Evolutionary conservation across 92 coral and sea anemone species (phyloP).

Genomic region (Phymanthus crucifer): DNA sequence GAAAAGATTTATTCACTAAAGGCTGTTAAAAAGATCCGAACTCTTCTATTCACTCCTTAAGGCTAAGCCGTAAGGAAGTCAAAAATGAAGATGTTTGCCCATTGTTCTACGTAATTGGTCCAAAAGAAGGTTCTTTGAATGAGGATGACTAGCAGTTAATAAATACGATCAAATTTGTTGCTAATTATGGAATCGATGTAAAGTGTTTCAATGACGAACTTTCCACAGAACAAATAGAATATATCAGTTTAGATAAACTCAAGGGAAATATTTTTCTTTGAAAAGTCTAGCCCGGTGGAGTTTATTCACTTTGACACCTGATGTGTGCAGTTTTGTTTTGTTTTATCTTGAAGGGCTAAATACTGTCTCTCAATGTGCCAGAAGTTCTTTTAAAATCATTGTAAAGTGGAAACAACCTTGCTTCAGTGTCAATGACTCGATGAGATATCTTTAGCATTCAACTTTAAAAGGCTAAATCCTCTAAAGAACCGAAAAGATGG

Average conservation of each 20-base stretch:
- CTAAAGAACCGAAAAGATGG: conserved; percentile 13
- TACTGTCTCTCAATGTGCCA: conserved; percentile 30
- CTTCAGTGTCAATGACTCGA: not conserved
- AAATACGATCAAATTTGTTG: conserved; percentile 17
- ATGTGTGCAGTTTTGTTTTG: conserved; percentile 17
- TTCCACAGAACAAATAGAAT: conserved; percentile 11
- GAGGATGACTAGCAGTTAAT: not conserved
- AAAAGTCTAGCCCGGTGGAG: conserved; percentile 15
- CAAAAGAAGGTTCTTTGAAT: conserved; percentile 13
- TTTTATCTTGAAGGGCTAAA: conserved; percentile 28
- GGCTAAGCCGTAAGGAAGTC: conserved; percentile 23
- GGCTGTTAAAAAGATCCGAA: conserved; percentile 27
- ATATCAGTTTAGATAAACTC: conserved; percentile 14
- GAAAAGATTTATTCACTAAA: conserved; percentile 17
- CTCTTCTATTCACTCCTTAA: conserved; percentile 21
- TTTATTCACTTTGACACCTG: conserved; percentile 45
- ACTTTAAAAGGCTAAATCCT: conserved; percentile 5
- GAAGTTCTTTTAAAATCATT: conserved; percentile 5
- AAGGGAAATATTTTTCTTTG: conserved; percentile 25
- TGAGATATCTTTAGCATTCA: conserved; percentile 5
- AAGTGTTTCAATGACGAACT: conserved; percentile 11
- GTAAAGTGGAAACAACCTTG: conserved; percentile 7
- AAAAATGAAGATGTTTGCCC: conserved; percentile 27
- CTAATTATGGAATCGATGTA: conserved; percentile 3
- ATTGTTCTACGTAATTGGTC: conserved; percentile 23